Evolutionary conservation across 1,140 invertebrate species (phyloP).

Genomic region (Phymorhynchus buccinoides): DNA sequence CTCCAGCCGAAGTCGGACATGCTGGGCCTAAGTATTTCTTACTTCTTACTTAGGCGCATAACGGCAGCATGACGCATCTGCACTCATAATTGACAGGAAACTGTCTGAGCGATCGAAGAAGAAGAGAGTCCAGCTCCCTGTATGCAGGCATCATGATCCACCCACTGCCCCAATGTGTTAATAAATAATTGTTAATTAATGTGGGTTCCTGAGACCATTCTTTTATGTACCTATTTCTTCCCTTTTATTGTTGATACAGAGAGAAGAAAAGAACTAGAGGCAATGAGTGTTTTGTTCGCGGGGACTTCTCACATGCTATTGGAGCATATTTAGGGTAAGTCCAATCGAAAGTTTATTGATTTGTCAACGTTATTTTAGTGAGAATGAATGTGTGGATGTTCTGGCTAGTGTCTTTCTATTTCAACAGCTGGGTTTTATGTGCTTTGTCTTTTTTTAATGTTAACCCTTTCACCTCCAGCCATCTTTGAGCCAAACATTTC

Average conservation of each 20-base stretch:
- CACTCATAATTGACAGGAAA: no score
- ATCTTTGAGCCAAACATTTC: no score
- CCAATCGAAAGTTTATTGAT: not conserved
- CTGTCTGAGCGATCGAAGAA: not conserved
- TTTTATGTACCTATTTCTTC: not conserved
- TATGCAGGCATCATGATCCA: not conserved
- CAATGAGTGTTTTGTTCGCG: constrained; percentile 89
- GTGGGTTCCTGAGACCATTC: no score
- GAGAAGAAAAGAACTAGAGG: constrained; percentile 86
- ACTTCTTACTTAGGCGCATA: no score
- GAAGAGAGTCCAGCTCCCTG: not conserved
- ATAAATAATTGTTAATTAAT: not conserved
- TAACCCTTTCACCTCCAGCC: no score
- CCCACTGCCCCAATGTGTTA: not conserved
- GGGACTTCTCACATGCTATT: constrained; percentile 84
- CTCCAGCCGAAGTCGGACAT: no score
- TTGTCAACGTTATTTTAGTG: not conserved
- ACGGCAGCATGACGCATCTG: no score
- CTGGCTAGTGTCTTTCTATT: not conserved
- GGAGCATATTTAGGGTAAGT: constrained; percentile 82
- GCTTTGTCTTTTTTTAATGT: not conserved
- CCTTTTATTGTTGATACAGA: constrained; percentile 73
- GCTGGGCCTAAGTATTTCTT: no score
- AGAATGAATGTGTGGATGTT: not conserved
- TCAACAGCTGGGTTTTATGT: not conserved